Percentiles rank a stretch among this genome's conserved stretches.
phyloP scores from a whole-genome alignment of 2,888 invertebrate genomes.

The Pristionchus mayeri region DNA sequence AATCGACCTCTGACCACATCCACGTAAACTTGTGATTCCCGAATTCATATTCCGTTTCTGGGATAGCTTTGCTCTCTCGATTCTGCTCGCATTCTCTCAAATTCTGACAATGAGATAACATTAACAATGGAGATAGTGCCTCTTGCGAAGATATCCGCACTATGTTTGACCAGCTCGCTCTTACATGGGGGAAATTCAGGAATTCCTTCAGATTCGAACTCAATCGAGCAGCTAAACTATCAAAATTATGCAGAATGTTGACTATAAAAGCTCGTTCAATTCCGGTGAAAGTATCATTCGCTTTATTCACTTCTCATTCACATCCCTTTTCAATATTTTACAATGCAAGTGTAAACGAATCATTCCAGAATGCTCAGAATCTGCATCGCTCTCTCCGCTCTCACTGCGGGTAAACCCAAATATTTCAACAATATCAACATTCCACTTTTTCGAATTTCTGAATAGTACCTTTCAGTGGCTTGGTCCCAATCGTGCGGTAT shows the following conservation, averaged over 20 bases:
- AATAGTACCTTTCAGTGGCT: neutral
- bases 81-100: too few species aligned
- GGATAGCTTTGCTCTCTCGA: too few species aligned
- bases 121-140: too few species aligned
- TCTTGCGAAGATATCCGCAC: too few species aligned
- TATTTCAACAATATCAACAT: too few species aligned
- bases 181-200: too few species aligned
- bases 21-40: too few species aligned
- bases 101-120: too few species aligned
- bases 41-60: too few species aligned
- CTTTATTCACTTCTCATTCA: neutral
- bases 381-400: neutral
- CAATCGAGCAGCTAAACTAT: neutral
- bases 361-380: neutral
- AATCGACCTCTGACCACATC: too few species aligned
- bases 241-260: neutral
- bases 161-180: too few species aligned
- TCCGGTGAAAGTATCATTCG: neutral
- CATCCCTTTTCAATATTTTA: neutral
- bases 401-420: neutral
- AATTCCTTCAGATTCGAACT: neutral
- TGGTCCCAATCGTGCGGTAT: neutral
- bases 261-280: neutral
- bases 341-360: neutral
- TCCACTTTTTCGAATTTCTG: too few species aligned